Percentiles rank a stretch among this genome's conserved stretches.
These are phyloP conservation scores for Macropis europaea DNA, from an alignment of 2,888 invertebrate species.

Conservation along the genomic window DNA sequence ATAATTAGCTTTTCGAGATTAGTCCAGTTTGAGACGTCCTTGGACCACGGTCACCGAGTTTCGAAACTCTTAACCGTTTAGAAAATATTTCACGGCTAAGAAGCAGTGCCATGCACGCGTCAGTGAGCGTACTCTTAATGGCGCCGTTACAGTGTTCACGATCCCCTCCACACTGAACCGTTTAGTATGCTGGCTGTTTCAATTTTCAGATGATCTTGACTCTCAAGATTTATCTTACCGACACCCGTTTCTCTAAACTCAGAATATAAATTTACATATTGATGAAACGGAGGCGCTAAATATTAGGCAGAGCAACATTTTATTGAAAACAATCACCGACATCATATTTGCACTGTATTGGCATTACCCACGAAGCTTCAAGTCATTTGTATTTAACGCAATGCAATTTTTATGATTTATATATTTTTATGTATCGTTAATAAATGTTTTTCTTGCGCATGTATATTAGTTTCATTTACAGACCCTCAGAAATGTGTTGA, in stretches of 20 bases:
- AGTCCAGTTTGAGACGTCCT: neutral
- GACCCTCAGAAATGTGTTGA: too few relatives aligned
- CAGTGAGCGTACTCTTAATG: slow-evolving; percentile 46
- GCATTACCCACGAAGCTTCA: too few relatives aligned
- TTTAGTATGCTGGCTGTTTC: slow-evolving; percentile 21
- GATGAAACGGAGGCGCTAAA: neutral
- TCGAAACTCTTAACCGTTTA: slow-evolving; percentile 36
- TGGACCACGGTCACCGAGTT: slow-evolving; percentile 21
- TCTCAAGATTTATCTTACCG: neutral
- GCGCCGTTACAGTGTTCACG: slow-evolving; percentile 30
- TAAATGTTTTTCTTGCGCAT: too few relatives aligned
- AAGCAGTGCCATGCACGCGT: slow-evolving; percentile 36
- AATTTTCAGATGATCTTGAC: neutral
- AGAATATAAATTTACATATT: neutral
- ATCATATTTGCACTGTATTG: too few relatives aligned
- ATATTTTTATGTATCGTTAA: too few relatives aligned
- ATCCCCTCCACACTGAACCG: slow-evolving; percentile 46
- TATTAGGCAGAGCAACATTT: neutral
- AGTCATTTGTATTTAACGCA: too few relatives aligned
- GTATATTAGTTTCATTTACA: too few relatives aligned
- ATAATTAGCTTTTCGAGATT: neutral
- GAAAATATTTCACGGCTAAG: slow-evolving; percentile 3
- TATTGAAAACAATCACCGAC: too few relatives aligned
- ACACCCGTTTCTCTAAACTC: neutral
- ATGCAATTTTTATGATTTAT: too few relatives aligned